Base-by-base conservation (phyloP, 2,888 invertebrate species). In the Dryomyza anilis region DNA sequence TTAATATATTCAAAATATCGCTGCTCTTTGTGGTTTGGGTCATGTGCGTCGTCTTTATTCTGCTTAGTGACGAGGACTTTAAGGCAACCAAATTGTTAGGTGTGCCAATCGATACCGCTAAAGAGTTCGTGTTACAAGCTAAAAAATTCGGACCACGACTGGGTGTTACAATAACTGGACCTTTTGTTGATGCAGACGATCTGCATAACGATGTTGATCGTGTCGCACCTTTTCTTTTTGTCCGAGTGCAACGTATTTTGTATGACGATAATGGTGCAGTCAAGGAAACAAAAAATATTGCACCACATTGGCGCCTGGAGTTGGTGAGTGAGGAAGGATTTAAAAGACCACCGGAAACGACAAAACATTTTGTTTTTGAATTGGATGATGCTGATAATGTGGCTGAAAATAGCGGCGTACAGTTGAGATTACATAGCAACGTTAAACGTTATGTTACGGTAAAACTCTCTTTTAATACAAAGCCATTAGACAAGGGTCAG, bases 21-120 rank as follows among this genome's bases (percentile, higher is more conserved):
- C 65, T 87, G 1, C 83, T 91, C 0, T 80, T 88, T 1, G 79
- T 83, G 0, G 84, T 87, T 56, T 91, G 91, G 91, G 69, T 87
- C 0, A 81, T 87, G 69, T 90, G 90, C 78, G 88, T 90, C 0
- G 82, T 85, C 0, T 85, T 87, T 3, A 85, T 92, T 70, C 86
- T 91, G 80, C 83, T 86, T 69, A 89, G 87, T 73, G 87, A 86
- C 63, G 91, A 90, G 71, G 88, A 86, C 71, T 84, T 86, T n/a
- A 82, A 85, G 16, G 76, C 84, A 4, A 83, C 84, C 39, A 86
- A 87, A 70, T 87, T 89, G 73, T 82, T 91, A 0, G 86, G 87
- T 0, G 83, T 91, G 46, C 62, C 70, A 12, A 30, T 14, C 14
- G 29, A 19, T 7, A 45, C 65, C 1, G 8, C 23, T 5, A 65